Evolutionary conservation across 2,797 vertebrate species (phyloP), one percentile per base, ranked within the genome.

Genomic region (Anas acuta): DNA sequence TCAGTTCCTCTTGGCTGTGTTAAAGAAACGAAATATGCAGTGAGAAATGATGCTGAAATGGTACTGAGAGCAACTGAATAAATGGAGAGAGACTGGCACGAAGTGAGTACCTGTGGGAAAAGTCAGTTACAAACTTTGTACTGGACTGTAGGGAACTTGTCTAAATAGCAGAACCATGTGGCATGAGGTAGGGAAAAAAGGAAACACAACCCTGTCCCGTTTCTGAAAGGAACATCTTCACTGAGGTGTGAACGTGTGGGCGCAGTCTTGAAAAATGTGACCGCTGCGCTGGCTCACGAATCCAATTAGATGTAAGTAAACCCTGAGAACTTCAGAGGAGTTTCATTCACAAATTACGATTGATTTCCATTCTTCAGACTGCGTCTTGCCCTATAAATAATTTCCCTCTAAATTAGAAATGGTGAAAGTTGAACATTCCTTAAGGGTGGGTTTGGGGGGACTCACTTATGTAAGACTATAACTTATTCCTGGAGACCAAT

Each of bases 401-500:
- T 65, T 85, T 77, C 69, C 90, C 87, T 95, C 89, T 83, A n/a
- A 85, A 90, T 92, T 78, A 87, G 78, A 87, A 88, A 15, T 82
- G 81, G 83, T 91, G 82, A 30, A 94, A 90, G 86, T 70, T 73
- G 67, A 97, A 94, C 92, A 93, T 96, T 96, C 96, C 93, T 90
- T 87, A 74, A 75, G 79, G 91, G 96, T 94, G 93, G 93, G 91
- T 77, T 79, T 76, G 78, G 91, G 74, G 30, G 67, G 77, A 84
- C 96, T 97, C 87, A 91, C 93, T 97, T 95, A 37, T 96, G 93
- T 97, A 96, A 65, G 91, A 78, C 89, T 85, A 94, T 95, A 96
- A 94, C 87, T 96, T 97, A 96, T 97, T 96, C 95, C 92, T 97
- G 70, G 91, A 97, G 95, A 96, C 92, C 87, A 96, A 66, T 90